Evolutionary conservation across 1,140 invertebrate species (phyloP).

Genomic region (Penaeus vannamei): DNA sequence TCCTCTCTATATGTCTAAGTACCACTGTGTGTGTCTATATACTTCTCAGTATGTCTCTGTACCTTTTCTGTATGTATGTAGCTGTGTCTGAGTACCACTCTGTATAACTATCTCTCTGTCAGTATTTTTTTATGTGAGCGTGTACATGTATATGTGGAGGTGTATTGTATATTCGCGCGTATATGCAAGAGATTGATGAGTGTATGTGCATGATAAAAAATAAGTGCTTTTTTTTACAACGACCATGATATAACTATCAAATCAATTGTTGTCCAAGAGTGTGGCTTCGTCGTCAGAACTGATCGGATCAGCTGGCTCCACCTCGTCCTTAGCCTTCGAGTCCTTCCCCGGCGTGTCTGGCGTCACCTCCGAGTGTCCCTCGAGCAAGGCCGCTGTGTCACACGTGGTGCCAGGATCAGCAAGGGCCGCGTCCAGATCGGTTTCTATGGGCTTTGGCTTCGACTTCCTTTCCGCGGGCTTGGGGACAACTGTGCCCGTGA

Average conservation of each 20-base stretch:
- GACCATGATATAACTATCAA: background rate
- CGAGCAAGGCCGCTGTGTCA: background rate
- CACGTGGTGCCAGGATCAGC: background rate
- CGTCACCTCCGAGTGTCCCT: background rate
- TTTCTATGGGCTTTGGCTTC: slow-evolving; percentile 1
- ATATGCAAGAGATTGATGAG: background rate
- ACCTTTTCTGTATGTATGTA: background rate
- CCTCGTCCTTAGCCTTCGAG: background rate
- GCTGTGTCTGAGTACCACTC: background rate
- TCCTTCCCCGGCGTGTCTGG: slow-evolving; percentile 30
- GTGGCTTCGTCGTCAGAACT: slow-evolving; percentile 43
- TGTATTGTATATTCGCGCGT: background rate
- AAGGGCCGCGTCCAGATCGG: background rate
- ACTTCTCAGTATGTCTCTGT: background rate
- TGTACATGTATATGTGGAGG: background rate
- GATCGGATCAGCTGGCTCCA: background rate
- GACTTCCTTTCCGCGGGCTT: background rate
- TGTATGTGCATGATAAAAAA: slow-evolving; percentile 46
- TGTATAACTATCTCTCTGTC: background rate
- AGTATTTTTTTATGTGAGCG: background rate
- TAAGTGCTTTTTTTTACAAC: background rate
- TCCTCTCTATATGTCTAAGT: too few relatives aligned
- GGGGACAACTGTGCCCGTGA: background rate
- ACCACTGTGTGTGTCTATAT: background rate
- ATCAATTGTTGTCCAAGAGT: slow-evolving; percentile 21